Percentiles rank a stretch among this genome's conserved stretches.
phyloP scores from a whole-genome alignment of 1,140 invertebrate species.

The Physella acuta region DNA sequence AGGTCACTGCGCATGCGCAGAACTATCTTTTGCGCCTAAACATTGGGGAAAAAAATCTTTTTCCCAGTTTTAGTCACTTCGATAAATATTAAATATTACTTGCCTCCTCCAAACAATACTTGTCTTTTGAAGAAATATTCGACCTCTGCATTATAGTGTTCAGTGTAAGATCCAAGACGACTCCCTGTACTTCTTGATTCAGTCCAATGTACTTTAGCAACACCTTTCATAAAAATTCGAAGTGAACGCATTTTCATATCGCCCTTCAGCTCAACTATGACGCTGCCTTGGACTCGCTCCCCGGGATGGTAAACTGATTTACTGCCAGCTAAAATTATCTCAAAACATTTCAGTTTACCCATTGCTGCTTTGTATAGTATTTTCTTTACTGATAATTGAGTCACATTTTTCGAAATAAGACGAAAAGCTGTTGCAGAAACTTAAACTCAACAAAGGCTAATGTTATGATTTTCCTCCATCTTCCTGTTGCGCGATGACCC shows the following conservation, averaged over 20 bases:
- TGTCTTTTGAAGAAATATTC: constrained; percentile 63
- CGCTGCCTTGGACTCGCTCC: constrained; percentile 59
- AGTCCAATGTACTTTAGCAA: constrained; percentile 64
- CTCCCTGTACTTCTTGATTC: constrained; percentile 62
- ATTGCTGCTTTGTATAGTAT: constrained; percentile 39
- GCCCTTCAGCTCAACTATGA: constrained; percentile 62
- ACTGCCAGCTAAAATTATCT: constrained; percentile 59
- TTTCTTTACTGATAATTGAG: background rate
- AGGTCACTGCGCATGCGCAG: no score
- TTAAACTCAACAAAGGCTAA: constrained; percentile 22
- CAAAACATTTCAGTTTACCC: constrained; percentile 63
- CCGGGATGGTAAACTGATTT: constrained; percentile 62
- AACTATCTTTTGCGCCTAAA: no score
- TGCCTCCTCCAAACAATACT: constrained; percentile 62
- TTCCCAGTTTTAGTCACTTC: no score
- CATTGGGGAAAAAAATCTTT: no score
- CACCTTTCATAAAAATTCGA: constrained; percentile 61
- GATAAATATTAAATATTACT: constrained; percentile 19
- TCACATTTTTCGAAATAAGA: constrained; percentile 15
- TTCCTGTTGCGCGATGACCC: constrained; percentile 18
- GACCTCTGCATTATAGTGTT: constrained; percentile 63
- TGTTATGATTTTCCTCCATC: constrained; percentile 33
- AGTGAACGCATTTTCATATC: constrained; percentile 62
- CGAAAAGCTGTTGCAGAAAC: constrained; percentile 12
- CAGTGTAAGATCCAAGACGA: constrained; percentile 62